Base-by-base conservation (phyloP, 2,113 vertebrate genomes). In the Halcyon malimbica region DNA sequence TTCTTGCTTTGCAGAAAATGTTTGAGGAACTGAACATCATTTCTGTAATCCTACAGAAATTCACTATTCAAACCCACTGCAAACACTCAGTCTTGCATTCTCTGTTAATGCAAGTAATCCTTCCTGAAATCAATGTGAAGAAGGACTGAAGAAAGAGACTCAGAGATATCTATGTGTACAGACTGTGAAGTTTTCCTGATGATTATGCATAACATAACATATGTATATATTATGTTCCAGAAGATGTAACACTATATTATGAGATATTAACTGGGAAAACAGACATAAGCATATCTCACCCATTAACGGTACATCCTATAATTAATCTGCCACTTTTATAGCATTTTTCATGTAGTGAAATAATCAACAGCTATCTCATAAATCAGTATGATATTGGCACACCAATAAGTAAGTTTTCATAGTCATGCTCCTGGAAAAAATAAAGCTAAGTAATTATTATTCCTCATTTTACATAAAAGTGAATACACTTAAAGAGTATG, bases 61-160 rank as follows among this genome's bases (percentile, higher is more conserved):
- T 73, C 65, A 29, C 89, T 93, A 91, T 73, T 93, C 65, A 94
- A 90, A 92, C 57, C 53, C 56, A 87, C 44, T 81, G 87, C 67
- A 94, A 91, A 78, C 59, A 57, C 28, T 82, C 54, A 68, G 41
- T 65, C 31, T 67, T 88, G 41, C 28, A 67, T 54, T 56, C 31
- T 62, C n/a, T 90, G 23, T 7, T 90, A 84, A 75, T 75, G 26
- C n/a, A 92, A 83, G 69, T 31, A 75, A 78, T 50, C 44, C 69
- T 89, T 83, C 41, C 70, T 62, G 39, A 79, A 81, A 84, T 87
- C 73, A 68, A 10, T n/a, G 57, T 69, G 44, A 74, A 83, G 59
- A 68, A 50, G 20, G 29, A 78, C 44, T 76, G 65, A 77, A 86
- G 46, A 93, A 59, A 65, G 20, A 77, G 12, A 42, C 35, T 53